Conservation (phyloP, 2,888 invertebrate genomes). For the Tachystola acroxantha region DNA sequence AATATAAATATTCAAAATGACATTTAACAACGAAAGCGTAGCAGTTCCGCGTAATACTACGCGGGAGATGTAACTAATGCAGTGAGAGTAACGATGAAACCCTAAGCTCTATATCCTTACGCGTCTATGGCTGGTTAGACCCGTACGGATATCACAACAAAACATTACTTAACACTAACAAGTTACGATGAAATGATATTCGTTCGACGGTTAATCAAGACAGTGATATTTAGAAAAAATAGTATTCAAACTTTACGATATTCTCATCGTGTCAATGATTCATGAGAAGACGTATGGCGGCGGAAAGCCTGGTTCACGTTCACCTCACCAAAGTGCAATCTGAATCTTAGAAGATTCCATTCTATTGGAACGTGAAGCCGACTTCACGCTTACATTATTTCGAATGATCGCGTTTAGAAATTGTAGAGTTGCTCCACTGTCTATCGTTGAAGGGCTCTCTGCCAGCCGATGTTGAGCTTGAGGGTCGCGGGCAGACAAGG, state of each 20-base stretch:
- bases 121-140: constrained; percentile 72
- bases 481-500: constrained; percentile 69
- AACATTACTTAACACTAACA: constrained; percentile 14
- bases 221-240: constrained; percentile 35
- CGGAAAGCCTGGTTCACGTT: constrained; percentile 10
- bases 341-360: too few relatives aligned
- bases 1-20: constrained; percentile 55
- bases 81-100: constrained; percentile 33
- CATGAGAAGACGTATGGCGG: background rate
- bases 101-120: constrained; percentile 42
- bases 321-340: background rate
- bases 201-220: constrained; percentile 14
- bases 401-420: background rate
- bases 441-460: constrained; percentile 64
- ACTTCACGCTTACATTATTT: constrained; percentile 5
- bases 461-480: constrained; percentile 66
- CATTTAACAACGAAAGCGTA: constrained; percentile 70
- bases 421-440: constrained; percentile 10
- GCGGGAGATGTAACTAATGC: constrained; percentile 33
- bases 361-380: constrained; percentile 3
- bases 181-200: constrained; percentile 18
- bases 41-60: constrained; percentile 30
- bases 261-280: constrained; percentile 1
- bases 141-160: constrained; percentile 51
- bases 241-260: constrained; percentile 14